Conservation (phyloP, 2,113 vertebrate species). For the Zosterops japonicus region DNA sequence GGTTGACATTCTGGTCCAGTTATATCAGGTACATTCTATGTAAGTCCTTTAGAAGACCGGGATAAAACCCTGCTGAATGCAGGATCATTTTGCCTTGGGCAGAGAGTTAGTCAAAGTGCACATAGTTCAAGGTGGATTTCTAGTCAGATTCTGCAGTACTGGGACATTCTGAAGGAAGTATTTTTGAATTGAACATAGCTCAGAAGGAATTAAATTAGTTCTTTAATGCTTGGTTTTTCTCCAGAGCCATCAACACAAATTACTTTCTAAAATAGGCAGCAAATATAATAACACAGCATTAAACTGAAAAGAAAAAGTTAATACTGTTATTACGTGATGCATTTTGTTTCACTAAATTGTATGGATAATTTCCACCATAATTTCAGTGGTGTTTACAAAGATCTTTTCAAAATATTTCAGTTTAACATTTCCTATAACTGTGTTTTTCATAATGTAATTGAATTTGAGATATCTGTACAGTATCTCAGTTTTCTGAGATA, state of each 20-base stretch:
- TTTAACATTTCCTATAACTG: constrained; percentile 4
- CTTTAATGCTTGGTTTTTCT: constrained; percentile 77
- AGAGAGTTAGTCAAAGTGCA: constrained; percentile 57
- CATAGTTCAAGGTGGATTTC: constrained; percentile 64
- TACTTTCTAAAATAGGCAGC: constrained; percentile 73
- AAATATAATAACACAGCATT: constrained; percentile 75
- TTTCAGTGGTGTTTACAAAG: constrained; percentile 51
- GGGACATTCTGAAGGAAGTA: constrained; percentile 55
- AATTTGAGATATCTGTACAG: constrained; percentile 34
- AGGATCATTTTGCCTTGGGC: constrained; percentile 64
- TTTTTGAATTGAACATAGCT: constrained; percentile 63
- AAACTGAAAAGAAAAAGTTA: constrained; percentile 68
- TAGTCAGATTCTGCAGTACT: constrained; percentile 28
- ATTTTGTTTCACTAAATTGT: constrained; percentile 63
- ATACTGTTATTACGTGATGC: constrained; percentile 53
- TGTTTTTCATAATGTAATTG: constrained; percentile 17
- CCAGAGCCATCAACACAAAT: constrained; percentile 78
- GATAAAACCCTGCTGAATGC: constrained; percentile 61
- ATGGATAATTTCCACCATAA: constrained; percentile 12
- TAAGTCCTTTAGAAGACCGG: constrained; percentile 59
- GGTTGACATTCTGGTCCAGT: constrained; percentile 65
- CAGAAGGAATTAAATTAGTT: constrained; percentile 78
- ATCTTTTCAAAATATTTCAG: constrained; percentile 25
- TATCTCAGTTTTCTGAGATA: constrained; percentile 18
- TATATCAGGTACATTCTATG: constrained; percentile 49